Base-by-base conservation (phyloP, 2,113 vertebrate species). In the Recurvirostra avosetta region DNA sequence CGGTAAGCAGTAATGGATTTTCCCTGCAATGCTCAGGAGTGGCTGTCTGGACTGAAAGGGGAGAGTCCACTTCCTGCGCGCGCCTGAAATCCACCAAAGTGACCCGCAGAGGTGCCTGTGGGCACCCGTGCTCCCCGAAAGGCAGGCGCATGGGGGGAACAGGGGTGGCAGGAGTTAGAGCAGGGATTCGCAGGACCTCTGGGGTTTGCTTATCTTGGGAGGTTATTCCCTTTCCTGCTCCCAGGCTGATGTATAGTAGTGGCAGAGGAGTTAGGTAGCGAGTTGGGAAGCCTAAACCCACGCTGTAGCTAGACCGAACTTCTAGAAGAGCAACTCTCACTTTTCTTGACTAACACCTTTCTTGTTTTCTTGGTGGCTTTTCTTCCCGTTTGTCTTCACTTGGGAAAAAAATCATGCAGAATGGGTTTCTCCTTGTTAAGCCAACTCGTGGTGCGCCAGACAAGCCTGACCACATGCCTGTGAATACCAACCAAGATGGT, bases 41-140 rank as follows among this genome's bases (percentile, higher is more conserved):
- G 0, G 22, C 36, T 61, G 6, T 7, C 16, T 79, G 76, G 47
- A 67, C 38, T 8, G 47, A 58, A 74, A 52, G 36, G 32, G 13
- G 23, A 53, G 25, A 73, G 11, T 1, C 5, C 1, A 45, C n/a
- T 56, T 71, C 19, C 45, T 58, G 49, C 4, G 0, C 56, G 43
- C 0, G 1, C 41, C 84, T 63, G 38, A 85, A 45, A 30, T 74
- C 32, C 58, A 59, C 22, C 25, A 25, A 75, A 50, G 58, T 5
- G 41, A 67, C 12, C 15, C 1, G 1, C 0, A 38, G 73, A 32
- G 23, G 26, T 65, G 23, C 21, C 29, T 26, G 21, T 2, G 14
- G 47, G 22, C 11, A 23, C 9, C 9, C 3, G 0, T 1, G 1
- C 22, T 55, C 21, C 40, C 47, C 0, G 0, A 67, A 22, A 85